phyloP scores from a whole-genome alignment of 2,797 vertebrate genomes.

The Lutjanus campechanus region DNA sequence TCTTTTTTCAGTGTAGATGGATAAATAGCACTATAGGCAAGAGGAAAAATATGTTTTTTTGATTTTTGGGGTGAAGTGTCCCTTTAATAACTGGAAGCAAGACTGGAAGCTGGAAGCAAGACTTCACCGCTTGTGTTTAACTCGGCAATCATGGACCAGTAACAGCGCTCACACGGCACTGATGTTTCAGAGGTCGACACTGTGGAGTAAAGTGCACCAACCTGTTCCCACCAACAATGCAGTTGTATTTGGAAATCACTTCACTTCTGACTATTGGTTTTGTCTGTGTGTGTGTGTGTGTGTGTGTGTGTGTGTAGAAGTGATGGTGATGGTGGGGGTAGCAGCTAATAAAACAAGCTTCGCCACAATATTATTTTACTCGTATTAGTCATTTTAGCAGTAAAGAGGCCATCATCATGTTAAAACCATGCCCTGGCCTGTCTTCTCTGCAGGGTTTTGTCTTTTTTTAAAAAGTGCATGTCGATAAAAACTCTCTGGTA shows the following conservation, averaged over 20 bases:
- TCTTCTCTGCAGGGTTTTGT: constrained; percentile 10
- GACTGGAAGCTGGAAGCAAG: not conserved
- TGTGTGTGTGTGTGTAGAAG: not conserved
- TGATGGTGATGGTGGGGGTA: not conserved
- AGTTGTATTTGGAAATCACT: constrained; percentile 59
- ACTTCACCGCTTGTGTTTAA: not conserved
- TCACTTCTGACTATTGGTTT: constrained; percentile 58
- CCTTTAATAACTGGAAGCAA: constrained; percentile 13
- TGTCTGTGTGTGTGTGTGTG: constrained; percentile 42
- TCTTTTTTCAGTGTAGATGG: no score
- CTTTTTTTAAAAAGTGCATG: not conserved
- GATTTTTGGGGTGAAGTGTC: no score
- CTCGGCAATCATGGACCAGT: constrained; percentile 13
- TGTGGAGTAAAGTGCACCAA: constrained; percentile 68
- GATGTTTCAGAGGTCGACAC: constrained; percentile 59
- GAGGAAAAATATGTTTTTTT: no score
- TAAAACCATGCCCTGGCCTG: not conserved
- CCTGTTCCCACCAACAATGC: constrained; percentile 80
- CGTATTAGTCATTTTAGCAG: not conserved
- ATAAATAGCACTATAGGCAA: no score
- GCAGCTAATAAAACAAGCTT: constrained; percentile 20
- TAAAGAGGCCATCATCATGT: not conserved
- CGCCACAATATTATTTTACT: constrained; percentile 2
- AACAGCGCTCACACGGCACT: constrained; percentile 22
- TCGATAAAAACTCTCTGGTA: constrained; percentile 16